Evolutionary conservation across 2,113 vertebrate genomes (phyloP).

Genomic region (Eonycteris spelaea): DNA sequence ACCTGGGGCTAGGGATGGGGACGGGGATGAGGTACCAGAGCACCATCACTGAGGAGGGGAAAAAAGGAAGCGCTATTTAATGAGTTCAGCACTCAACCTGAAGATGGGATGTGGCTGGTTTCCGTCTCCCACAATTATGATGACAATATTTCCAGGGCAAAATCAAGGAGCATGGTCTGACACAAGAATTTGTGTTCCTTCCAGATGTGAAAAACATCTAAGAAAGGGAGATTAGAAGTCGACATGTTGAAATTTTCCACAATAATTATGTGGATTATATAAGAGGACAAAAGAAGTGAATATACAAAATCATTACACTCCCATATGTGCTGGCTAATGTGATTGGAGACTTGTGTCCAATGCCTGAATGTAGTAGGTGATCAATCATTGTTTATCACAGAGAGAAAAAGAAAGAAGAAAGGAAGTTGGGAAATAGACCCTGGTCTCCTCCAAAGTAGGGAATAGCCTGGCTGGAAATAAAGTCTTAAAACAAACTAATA

Average conservation of each 20-base stretch:
- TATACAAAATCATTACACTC: not conserved
- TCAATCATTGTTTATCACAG: not conserved
- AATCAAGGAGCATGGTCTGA: not conserved
- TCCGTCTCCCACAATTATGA: slow-evolving; percentile 6
- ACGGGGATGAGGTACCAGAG: not conserved
- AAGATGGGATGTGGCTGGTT: not conserved
- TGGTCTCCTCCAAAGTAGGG: not conserved
- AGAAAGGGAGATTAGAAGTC: slow-evolving; percentile 33
- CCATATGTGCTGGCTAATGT: not conserved
- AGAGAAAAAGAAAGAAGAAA: not conserved
- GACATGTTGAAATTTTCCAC: slow-evolving; percentile 13
- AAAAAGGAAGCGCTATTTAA: not conserved
- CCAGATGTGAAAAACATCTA: slow-evolving; percentile 50
- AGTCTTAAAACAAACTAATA: slow-evolving; percentile 2
- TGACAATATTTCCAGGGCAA: slow-evolving; percentile 37
- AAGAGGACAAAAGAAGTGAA: slow-evolving; percentile 4
- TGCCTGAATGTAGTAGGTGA: not conserved
- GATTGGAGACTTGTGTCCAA: not conserved
- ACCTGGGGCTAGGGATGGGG: not conserved
- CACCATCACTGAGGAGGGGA: not conserved
- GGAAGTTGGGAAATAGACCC: not conserved
- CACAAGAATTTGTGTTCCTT: slow-evolving; percentile 42
- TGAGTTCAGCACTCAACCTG: not conserved
- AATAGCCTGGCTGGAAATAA: not conserved
- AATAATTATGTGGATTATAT: slow-evolving; percentile 3